Evolutionary conservation across 2,888 invertebrate species (phyloP).

Genomic region (Unio delphinus): DNA sequence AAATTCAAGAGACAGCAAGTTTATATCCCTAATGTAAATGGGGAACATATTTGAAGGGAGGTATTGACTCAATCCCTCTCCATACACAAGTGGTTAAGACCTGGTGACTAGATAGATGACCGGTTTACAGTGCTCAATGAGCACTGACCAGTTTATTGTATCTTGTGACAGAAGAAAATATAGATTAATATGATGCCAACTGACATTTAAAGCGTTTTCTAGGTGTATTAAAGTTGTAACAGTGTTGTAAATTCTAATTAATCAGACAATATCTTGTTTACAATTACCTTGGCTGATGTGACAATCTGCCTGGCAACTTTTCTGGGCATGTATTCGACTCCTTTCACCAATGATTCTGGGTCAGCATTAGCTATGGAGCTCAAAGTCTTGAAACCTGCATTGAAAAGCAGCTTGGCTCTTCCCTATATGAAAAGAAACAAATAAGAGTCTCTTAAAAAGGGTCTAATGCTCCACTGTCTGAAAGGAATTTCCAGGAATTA

Average conservation of each 20-base stretch:
- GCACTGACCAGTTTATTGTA: no score
- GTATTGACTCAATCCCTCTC: no score
- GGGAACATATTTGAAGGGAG: no score
- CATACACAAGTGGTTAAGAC: no score
- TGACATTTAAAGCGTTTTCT: neutral
- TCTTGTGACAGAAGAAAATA: no score
- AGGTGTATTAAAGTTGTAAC: neutral
- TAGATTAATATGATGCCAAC: no score
- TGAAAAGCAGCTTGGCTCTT: conserved; percentile 86
- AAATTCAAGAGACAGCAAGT: no score
- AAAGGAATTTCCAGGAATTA: no score
- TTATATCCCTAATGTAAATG: no score
- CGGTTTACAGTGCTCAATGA: no score
- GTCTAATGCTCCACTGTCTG: no score
- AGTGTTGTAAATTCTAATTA: neutral
- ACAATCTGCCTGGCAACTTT: conserved; percentile 86
- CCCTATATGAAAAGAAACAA: conserved; percentile 74
- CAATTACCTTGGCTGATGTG: conserved; percentile 85
- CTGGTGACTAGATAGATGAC: no score
- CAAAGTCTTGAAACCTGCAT: conserved; percentile 86
- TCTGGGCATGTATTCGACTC: conserved; percentile 82
- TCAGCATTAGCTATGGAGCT: conserved; percentile 84
- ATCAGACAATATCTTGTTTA: neutral
- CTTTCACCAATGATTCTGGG: conserved; percentile 77
- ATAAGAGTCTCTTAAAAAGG: neutral